Conservation (phyloP, 2,888 invertebrate species). For the Ormyrus labotus region DNA sequence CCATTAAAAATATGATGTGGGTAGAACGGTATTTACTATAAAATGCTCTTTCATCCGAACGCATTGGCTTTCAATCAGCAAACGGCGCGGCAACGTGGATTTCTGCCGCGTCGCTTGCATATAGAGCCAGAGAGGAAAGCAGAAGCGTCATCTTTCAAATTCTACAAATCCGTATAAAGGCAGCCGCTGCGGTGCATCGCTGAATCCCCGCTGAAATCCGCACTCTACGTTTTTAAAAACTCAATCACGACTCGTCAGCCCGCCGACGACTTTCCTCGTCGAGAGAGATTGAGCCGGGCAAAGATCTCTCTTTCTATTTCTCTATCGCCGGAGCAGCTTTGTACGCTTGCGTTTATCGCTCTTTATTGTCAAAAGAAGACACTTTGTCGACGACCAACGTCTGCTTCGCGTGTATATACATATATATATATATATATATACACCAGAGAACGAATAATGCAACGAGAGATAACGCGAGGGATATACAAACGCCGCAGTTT, state of each 20-base stretch:
- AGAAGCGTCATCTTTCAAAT: conserved; percentile 21
- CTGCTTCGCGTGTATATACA: too few species aligned
- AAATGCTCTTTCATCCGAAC: too few species aligned
- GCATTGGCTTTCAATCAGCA: too few species aligned
- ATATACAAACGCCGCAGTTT: too few species aligned
- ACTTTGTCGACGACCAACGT: conserved; percentile 17
- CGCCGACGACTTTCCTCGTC: conserved; percentile 18
- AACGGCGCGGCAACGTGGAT: too few species aligned
- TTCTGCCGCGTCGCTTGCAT: too few species aligned
- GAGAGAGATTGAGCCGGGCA: conserved; percentile 31
- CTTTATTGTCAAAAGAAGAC: conserved; percentile 53
- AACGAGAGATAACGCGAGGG: too few species aligned
- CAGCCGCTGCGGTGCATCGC: neutral
- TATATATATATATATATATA: too few species aligned
- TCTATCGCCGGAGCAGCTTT: neutral
- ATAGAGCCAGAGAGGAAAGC: too few species aligned
- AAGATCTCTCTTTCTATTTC: conserved; percentile 24
- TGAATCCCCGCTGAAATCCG: neutral
- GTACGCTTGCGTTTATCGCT: neutral
- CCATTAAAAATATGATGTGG: too few species aligned
- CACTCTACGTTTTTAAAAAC: conserved; percentile 31
- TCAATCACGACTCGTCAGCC: conserved; percentile 45
- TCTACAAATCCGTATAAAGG: conserved; percentile 5
- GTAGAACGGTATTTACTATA: too few species aligned
- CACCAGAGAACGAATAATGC: too few species aligned